phyloP scores from a whole-genome alignment of 2,888 invertebrate species.

The Ceraclea dissimilis region DNA sequence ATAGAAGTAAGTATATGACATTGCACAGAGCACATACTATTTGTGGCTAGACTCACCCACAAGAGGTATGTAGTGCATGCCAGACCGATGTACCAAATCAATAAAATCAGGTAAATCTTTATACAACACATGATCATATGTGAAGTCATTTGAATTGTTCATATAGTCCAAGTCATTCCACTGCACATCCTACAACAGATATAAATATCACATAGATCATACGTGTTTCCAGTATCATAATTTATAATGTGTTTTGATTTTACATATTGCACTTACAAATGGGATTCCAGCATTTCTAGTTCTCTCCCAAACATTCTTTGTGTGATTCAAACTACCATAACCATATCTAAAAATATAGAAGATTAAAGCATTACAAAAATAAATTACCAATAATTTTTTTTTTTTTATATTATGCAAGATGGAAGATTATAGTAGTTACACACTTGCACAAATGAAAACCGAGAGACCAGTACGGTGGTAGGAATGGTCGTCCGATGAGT shows the following conservation, averaged over 20 bases:
- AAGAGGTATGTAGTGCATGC: conserved; percentile 70
- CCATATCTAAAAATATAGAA: conserved; percentile 43
- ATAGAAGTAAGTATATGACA: neutral
- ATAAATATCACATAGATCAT: neutral
- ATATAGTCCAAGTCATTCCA: conserved; percentile 87
- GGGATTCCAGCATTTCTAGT: conserved; percentile 71
- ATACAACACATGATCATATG: conserved; percentile 57
- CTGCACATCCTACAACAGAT: conserved; percentile 56
- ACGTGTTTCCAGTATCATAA: no score
- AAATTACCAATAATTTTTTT: neutral
- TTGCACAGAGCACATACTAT: neutral
- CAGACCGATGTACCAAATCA: conserved; percentile 54
- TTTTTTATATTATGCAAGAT: no score
- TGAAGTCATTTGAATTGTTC: conserved; percentile 71
- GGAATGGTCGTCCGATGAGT: conserved; percentile 64
- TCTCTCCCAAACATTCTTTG: conserved; percentile 56
- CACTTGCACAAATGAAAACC: conserved; percentile 82
- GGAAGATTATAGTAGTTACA: conserved; percentile 25
- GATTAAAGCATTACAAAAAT: neutral
- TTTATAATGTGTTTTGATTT: no score
- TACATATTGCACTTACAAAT: conserved; percentile 52
- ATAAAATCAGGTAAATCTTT: conserved; percentile 62
- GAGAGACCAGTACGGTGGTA: conserved; percentile 84
- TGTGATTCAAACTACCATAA: conserved; percentile 58
- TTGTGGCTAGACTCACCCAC: conserved; percentile 38